These are phyloP conservation scores for Tychaedon coryphoeus DNA, from an alignment of 2,113 vertebrate species.

Conservation along the genomic window DNA sequence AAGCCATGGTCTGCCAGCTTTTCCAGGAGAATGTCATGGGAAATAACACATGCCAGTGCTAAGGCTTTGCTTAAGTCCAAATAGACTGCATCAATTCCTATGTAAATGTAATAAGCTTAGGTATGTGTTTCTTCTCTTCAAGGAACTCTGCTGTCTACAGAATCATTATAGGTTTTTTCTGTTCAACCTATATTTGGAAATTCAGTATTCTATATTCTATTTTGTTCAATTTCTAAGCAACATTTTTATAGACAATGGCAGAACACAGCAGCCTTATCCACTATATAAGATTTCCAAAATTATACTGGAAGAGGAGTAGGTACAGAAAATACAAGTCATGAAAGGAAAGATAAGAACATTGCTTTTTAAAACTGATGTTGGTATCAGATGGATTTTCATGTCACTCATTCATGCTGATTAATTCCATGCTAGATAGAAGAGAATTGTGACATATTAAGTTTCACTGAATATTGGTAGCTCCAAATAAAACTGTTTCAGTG, in stretches of 20 bases:
- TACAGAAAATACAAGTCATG: background rate
- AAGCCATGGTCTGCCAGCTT: background rate
- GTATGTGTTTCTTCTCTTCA: background rate
- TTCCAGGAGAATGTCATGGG: background rate
- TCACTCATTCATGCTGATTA: background rate
- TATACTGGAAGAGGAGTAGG: background rate
- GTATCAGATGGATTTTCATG: background rate
- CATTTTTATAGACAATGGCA: background rate
- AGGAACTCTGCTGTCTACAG: background rate
- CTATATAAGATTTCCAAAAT: background rate
- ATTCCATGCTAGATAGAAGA: background rate
- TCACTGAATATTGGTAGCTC: background rate
- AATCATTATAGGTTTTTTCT: background rate
- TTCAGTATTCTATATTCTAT: background rate
- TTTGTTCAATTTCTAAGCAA: background rate
- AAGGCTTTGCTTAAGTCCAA: background rate
- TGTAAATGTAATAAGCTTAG: background rate
- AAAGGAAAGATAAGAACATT: background rate
- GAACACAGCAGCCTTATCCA: background rate
- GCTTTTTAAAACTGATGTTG: background rate
- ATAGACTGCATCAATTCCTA: background rate
- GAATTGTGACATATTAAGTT: background rate
- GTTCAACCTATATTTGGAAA: background rate
- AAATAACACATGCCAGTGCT: background rate
- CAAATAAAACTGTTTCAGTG: background rate